Conservation (phyloP, 2,797 vertebrate genomes). For the Alcedo quadribrachys region DNA sequence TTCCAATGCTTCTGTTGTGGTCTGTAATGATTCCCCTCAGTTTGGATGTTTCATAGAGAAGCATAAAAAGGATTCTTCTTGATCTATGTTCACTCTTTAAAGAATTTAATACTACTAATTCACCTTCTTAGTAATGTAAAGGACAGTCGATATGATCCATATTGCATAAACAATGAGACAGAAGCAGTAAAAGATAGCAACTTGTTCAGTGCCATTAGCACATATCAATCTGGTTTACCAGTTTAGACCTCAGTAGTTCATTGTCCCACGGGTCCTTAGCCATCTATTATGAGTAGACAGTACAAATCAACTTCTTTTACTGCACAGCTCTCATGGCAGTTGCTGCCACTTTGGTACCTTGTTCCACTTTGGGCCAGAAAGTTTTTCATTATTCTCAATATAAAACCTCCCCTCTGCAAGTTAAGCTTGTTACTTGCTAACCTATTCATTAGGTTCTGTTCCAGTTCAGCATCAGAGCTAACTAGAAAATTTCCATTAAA, state of each 20-base stretch:
- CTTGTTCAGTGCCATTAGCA: background rate
- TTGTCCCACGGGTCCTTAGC: background rate
- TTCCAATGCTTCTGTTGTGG: background rate
- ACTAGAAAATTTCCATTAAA: conserved; percentile 49
- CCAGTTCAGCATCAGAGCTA: background rate
- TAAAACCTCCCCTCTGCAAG: background rate
- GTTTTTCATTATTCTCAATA: background rate
- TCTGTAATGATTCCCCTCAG: background rate
- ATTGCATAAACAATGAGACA: background rate
- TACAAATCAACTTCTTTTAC: background rate
- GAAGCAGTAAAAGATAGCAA: background rate
- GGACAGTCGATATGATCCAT: background rate
- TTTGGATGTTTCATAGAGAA: background rate
- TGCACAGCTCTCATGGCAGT: background rate
- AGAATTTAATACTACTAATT: background rate
- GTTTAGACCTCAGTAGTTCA: background rate
- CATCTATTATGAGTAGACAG: background rate
- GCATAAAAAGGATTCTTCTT: background rate
- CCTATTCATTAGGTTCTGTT: conserved; percentile 27
- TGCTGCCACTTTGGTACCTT: rapidly evolving
- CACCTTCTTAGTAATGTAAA: background rate
- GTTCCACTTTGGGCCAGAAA: background rate
- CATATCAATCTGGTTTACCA: background rate
- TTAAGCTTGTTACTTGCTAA: conserved; percentile 8
- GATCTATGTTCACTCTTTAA: background rate